Base-by-base conservation (phyloP, 2,888 invertebrate species). In the Belgica antarctica region DNA sequence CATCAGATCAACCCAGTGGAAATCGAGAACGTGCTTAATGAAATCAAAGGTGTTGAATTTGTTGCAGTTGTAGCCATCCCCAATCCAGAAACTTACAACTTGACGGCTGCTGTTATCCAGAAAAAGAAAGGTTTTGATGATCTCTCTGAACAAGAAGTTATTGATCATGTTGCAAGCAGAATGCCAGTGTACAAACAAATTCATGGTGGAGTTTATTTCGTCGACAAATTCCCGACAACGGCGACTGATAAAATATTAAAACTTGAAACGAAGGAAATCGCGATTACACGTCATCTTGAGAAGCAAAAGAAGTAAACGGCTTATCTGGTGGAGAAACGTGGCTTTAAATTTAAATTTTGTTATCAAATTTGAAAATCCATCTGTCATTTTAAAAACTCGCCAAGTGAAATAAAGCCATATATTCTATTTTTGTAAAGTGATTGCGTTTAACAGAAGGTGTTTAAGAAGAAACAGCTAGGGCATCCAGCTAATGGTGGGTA, bases 171-270 rank as follows among this genome's bases (percentile, higher is more conserved):
- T 12, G 36, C 31, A 10, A 5, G 12, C 2, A 1, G 8, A 19
- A 10, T 62, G 36, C 62, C 62, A 1, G 8, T 34, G 22, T 19
- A 34, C 1, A 62, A 62, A 22, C 36, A 62, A 1, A n/a, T 62
- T 17, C 31, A 22, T 34, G 62, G 62, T 34, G 62, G 62, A 19
- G 62, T 62, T 19, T 62, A 34, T 34, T 36, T 62, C 22, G 10
- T 62, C 17, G 62, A 62, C 22, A 36, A 12, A 4, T 19, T 34
- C 8, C 62, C 62, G n/a, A 7, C 22, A 19, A 62, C 62, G 19
- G 28, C 62, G 8, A 19, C 19, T 2, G 34, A 36, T 8, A 62
- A 62, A 34, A 34, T 34, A 8, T 34, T 34, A 34, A 34, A 34
- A 12, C 2, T 25, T 61, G 34, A 34, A 12, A 34, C 34, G 34